phyloP scores from a whole-genome alignment of 2,797 vertebrate species.

The Vireo griseus region DNA sequence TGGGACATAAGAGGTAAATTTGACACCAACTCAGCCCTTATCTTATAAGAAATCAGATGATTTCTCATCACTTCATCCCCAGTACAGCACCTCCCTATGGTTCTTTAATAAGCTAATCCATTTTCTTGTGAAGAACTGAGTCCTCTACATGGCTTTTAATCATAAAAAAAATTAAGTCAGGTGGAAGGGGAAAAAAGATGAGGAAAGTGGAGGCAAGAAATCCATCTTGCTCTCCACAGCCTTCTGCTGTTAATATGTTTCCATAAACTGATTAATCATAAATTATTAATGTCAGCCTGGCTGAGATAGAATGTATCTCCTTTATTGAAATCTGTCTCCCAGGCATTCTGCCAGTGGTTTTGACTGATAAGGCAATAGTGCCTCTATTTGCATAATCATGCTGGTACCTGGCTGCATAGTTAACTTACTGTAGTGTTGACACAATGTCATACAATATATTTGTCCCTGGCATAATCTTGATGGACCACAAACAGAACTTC shows the following conservation, averaged over 20 bases:
- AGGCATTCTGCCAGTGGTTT: constrained; percentile 20
- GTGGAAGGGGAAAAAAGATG: constrained; percentile 23
- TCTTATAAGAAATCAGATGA: not conserved
- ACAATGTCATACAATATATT: constrained; percentile 31
- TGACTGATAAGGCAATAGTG: constrained; percentile 57
- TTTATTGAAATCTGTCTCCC: constrained; percentile 56
- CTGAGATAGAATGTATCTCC: constrained; percentile 17
- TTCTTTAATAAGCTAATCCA: not conserved
- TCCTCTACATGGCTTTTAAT: constrained; percentile 5
- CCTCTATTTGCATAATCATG: constrained; percentile 55
- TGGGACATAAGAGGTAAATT: not conserved
- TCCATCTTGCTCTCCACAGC: constrained; percentile 32
- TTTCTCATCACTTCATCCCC: not conserved
- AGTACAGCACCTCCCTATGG: not conserved
- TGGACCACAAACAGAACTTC: not conserved
- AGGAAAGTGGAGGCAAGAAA: not conserved
- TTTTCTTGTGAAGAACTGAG: not conserved
- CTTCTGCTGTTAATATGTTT: constrained; percentile 44
- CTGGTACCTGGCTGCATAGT: not conserved
- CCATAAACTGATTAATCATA: constrained; percentile 67
- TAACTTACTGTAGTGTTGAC: constrained; percentile 8
- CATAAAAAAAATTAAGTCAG: not conserved
- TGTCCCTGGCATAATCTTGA: constrained; percentile 28
- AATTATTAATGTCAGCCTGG: constrained; percentile 64
- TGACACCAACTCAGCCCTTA: not conserved